These are phyloP conservation scores for Caenorhabditis remanei DNA, from an alignment of 1,140 invertebrate genomes.

Conservation along the genomic window DNA sequence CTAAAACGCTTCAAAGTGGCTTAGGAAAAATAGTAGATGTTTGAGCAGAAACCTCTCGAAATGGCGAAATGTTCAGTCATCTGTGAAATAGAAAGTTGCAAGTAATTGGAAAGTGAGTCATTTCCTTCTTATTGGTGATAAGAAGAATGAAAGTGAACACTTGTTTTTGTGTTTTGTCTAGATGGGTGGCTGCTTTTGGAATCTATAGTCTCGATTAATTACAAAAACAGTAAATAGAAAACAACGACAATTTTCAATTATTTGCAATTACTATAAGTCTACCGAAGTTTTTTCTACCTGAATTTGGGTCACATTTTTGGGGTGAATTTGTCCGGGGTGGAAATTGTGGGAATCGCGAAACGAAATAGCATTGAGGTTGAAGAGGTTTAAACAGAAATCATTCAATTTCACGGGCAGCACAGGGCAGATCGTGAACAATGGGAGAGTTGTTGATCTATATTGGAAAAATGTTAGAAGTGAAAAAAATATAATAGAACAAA, in stretches of 20 bases:
- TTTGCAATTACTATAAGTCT: neutral
- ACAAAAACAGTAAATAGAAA: neutral
- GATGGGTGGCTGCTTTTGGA: neutral
- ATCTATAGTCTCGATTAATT: neutral
- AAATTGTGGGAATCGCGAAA: neutral
- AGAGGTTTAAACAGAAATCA: slow-evolving; percentile 29
- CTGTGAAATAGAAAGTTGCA: neutral
- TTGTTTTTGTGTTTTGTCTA: neutral
- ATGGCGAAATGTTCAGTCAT: neutral
- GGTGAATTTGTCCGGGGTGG: neutral
- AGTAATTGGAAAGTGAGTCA: neutral
- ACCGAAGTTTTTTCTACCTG: neutral
- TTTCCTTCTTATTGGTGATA: neutral
- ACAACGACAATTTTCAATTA: neutral
- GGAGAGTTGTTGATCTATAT: slow-evolving; percentile 30
- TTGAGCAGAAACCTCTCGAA: neutral
- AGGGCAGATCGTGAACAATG: slow-evolving; percentile 36
- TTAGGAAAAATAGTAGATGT: neutral
- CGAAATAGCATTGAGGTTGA: slow-evolving; percentile 10
- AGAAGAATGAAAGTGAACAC: neutral
- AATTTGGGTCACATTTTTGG: neutral
- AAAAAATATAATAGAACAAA: slow-evolving; percentile 1
- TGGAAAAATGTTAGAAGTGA: neutral
- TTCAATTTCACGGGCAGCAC: slow-evolving; percentile 52
- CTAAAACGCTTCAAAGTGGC: neutral